These are phyloP conservation scores for Phymanthus crucifer DNA, from an alignment of 92 coral and sea anemone species.

Conservation along the genomic window DNA sequence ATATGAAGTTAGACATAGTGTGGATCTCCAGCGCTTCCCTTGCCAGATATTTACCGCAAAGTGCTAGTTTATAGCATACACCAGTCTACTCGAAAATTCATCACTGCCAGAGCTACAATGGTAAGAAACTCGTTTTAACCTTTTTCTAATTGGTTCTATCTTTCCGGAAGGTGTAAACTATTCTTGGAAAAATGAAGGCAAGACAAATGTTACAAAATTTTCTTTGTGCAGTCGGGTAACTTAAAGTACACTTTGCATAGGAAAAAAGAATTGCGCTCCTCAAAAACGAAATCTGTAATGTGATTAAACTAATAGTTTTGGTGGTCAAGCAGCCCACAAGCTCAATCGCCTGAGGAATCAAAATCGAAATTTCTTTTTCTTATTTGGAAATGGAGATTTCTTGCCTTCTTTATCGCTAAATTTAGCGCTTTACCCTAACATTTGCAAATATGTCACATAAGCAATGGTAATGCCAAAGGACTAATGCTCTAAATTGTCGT, in stretches of 20 bases:
- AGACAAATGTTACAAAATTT: neutral
- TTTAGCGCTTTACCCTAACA: neutral
- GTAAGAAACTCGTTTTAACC: neutral
- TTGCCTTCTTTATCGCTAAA: neutral
- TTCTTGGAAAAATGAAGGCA: no score
- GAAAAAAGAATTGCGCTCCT: neutral
- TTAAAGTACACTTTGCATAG: neutral
- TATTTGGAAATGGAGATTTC: neutral
- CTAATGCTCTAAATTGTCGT: neutral
- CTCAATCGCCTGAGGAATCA: neutral
- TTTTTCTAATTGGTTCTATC: neutral
- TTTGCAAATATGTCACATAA: neutral
- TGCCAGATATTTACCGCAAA: neutral
- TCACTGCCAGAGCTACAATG: neutral
- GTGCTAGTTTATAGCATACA: neutral
- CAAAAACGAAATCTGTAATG: neutral
- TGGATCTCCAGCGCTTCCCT: neutral
- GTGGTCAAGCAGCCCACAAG: neutral
- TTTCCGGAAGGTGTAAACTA: no score
- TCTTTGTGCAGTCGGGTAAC: neutral
- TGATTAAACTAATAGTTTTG: neutral
- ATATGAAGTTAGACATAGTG: neutral
- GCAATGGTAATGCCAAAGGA: neutral
- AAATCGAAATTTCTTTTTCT: neutral
- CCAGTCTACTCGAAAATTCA: neutral